Conservation (phyloP, 2,888 invertebrate species). For the Horisme vitalbata region DNA sequence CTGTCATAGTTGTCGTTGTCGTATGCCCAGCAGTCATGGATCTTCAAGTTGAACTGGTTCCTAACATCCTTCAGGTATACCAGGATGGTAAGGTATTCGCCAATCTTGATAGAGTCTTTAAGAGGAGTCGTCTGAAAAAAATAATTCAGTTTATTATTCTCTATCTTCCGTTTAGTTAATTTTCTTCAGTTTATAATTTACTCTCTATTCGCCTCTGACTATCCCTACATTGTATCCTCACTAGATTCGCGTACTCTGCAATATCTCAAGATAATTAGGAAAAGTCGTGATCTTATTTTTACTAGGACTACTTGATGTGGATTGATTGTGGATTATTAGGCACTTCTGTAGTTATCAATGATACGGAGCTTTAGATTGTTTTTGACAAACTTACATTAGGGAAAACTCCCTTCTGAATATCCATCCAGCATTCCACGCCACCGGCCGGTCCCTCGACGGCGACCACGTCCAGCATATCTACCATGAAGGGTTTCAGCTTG, state of each 20-base stretch:
- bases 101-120: conserved; percentile 85
- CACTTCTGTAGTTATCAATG: too few relatives aligned
- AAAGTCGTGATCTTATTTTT: too few relatives aligned
- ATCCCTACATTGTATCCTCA: too few relatives aligned
- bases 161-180: too few relatives aligned
- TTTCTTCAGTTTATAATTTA: too few relatives aligned
- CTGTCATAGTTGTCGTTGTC: conserved; percentile 85
- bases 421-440: conserved; percentile 90
- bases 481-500: conserved; percentile 85
- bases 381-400: conserved; percentile 81
- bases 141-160: too few relatives aligned
- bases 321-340: too few relatives aligned
- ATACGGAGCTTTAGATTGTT: background rate
- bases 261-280: too few relatives aligned
- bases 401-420: conserved; percentile 87
- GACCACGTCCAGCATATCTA: conserved; percentile 87
- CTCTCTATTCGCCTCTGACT: too few relatives aligned
- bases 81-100: conserved; percentile 86
- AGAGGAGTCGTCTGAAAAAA: conserved; percentile 83
- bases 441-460: conserved; percentile 85
- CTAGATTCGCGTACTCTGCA: too few relatives aligned
- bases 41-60: conserved; percentile 85
- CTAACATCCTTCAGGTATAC: conserved; percentile 86
- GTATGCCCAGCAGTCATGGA: conserved; percentile 89
- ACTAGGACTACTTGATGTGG: too few relatives aligned